Evolutionary conservation across 2,113 vertebrate genomes (phyloP).

Genomic region (Gambusia affinis): DNA sequence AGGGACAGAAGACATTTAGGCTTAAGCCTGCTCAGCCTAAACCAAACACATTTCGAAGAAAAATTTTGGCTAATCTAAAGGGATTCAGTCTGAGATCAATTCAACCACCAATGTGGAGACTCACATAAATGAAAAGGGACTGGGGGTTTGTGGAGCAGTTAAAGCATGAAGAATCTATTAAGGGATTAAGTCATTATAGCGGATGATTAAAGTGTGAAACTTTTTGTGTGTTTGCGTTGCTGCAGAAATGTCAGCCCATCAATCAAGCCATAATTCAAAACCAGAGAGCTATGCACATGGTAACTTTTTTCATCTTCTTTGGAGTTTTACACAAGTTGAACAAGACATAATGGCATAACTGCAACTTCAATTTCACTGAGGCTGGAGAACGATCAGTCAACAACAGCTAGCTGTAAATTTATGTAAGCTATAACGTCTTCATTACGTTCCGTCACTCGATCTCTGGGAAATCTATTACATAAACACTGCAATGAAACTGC

Average conservation of each 20-base stretch:
- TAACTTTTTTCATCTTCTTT: background rate
- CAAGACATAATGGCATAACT: background rate
- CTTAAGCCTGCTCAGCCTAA: constrained; percentile 32
- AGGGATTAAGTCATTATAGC: background rate
- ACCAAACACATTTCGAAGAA: constrained; percentile 26
- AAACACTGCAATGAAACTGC: background rate
- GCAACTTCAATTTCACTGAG: background rate
- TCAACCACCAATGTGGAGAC: constrained; percentile 35
- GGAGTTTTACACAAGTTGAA: background rate
- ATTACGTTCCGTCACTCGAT: background rate
- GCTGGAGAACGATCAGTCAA: background rate
- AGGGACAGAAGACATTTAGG: constrained; percentile 64
- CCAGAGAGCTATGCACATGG: background rate
- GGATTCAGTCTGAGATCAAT: constrained; percentile 44
- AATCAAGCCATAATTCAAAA: background rate
- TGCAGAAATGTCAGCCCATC: background rate
- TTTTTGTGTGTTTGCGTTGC: too few species aligned
- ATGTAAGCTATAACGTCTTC: background rate
- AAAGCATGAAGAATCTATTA: constrained; percentile 3
- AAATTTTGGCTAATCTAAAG: constrained; percentile 19
- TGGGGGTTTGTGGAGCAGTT: background rate
- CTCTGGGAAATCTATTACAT: background rate
- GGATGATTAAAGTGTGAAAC: too few species aligned
- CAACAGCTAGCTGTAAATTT: background rate
- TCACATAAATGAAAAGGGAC: constrained; percentile 32